Base-by-base conservation (phyloP, 2,888 invertebrate species). In the Harmothoe impar region DNA sequence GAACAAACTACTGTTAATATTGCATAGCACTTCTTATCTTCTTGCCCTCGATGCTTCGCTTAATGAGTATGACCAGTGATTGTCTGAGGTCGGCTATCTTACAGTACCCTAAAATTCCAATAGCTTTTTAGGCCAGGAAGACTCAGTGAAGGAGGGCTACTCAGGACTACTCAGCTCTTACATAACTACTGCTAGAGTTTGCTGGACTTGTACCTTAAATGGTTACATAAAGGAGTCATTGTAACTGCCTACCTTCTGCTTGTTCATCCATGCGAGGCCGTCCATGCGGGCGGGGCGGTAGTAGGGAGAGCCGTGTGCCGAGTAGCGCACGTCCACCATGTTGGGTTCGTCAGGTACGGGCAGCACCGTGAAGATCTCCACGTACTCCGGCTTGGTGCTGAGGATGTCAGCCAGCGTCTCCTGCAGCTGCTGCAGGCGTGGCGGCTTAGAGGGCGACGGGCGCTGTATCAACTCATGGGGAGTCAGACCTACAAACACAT, bases 331-430 rank as follows among this genome's bases (percentile, higher is more conserved):
- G 94, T 99, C 99, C n/a, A 95, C 91, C 52, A 62, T 89, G 72
- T 85, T 56, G 7, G 72, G 85, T n/a, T 77, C 23, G 7, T 35
- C 91, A 17, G n/a, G n/a, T 31, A 86, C 90, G 77, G 95, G 94
- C 95, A 99, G 99, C 29, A 99, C 98, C 96, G 99, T 99, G 95
- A 99, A 99, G 90, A 99, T 97, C 94, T 99, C 99, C 25, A 99
- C 98, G 95, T 98, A 98, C 94, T 98, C 98, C 62, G 43, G 23
- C 0, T 98, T 97, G 5, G 98, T 98, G 93, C 97, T 98, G 88
- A 99, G 96, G 93, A 99, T 97, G 94, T 98, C 97, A 0, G 98
- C 97, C 98, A 99, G 96, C 96, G 99, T 98, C 93, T 98, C 98
- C 94, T 98, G 97, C 96, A 99, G 98, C 62, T 12, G 10, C 62